These are phyloP conservation scores for Lacerta agilis DNA, from an alignment of 2,797 vertebrate species.

Conservation along the genomic window DNA sequence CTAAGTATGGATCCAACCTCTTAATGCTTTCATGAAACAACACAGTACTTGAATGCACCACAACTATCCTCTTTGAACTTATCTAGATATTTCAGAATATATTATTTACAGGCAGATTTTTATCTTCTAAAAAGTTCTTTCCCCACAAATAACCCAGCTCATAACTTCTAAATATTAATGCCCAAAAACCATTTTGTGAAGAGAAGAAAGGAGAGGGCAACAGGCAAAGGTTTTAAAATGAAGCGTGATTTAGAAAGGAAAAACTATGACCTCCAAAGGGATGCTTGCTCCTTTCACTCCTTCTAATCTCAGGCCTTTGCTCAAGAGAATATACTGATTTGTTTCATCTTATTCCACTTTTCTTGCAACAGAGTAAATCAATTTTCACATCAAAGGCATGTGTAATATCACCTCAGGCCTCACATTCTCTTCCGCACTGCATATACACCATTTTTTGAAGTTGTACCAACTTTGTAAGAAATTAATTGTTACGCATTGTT, in stretches of 20 bases:
- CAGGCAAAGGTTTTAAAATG: conserved; percentile 22
- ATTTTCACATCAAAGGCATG: conserved; percentile 55
- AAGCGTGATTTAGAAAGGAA: not conserved
- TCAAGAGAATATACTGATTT: conserved; percentile 8
- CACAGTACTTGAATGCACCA: not conserved
- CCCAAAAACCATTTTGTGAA: not conserved
- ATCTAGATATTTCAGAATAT: conserved; percentile 1
- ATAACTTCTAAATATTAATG: not conserved
- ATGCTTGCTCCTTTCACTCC: not conserved
- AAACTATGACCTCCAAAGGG: conserved; percentile 19
- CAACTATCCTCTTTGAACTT: not conserved
- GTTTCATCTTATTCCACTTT: conserved; percentile 33
- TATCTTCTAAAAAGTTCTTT: not conserved
- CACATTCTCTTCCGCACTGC: not conserved
- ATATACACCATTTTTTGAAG: conserved; percentile 9
- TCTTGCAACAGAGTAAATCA: conserved; percentile 16
- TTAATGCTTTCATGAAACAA: conserved; percentile 5
- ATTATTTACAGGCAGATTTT: conserved; percentile 10
- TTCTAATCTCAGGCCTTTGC: conserved; percentile 32
- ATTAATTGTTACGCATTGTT: conserved; percentile 40
- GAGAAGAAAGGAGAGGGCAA: not conserved
- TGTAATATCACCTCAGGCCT: conserved; percentile 20
- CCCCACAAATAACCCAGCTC: not conserved
- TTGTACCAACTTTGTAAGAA: conserved; percentile 15
- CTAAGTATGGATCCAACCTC: too few species aligned